Percentiles rank a stretch among this genome's conserved stretches.
These are phyloP conservation scores for Lissonota sp. DNA, from an alignment of 2,888 invertebrate species.

Conservation along the genomic window DNA sequence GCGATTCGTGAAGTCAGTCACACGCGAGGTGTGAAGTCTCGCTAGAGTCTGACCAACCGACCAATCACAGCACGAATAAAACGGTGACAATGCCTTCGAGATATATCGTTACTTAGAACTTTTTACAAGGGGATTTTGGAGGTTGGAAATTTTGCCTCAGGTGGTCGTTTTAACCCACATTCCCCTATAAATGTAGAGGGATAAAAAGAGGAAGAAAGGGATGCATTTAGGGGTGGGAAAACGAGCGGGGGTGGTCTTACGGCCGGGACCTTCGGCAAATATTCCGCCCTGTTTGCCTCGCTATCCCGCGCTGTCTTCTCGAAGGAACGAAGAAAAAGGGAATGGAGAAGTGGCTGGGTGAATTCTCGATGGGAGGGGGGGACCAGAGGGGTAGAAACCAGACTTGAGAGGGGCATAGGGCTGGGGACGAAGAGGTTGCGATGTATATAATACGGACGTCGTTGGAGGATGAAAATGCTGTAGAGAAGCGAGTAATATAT, in stretches of 20 bases:
- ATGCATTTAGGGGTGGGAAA: slow-evolving; percentile 46
- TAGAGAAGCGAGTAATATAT: slow-evolving; percentile 75
- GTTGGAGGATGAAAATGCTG: slow-evolving; percentile 21
- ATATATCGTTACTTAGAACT: too few relatives aligned
- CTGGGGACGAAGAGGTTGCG: slow-evolving; percentile 29
- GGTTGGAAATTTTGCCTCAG: too few relatives aligned
- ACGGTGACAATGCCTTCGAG: too few relatives aligned
- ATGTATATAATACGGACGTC: slow-evolving; percentile 16
- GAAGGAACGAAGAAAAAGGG: slow-evolving; percentile 62
- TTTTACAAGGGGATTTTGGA: too few relatives aligned
- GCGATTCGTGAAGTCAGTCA: too few relatives aligned
- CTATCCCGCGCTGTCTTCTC: slow-evolving; percentile 61
- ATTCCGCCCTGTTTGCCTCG: slow-evolving; percentile 68
- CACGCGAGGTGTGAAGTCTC: too few relatives aligned
- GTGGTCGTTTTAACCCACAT: too few relatives aligned
- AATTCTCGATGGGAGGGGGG: slow-evolving; percentile 60
- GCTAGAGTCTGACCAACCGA: too few relatives aligned
- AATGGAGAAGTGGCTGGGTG: slow-evolving; percentile 44
- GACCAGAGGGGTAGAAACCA: slow-evolving; percentile 6
- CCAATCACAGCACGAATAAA: too few relatives aligned
- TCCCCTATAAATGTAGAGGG: neutral
- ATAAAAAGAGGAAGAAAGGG: slow-evolving; percentile 22
- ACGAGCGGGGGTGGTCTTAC: slow-evolving; percentile 23
- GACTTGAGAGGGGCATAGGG: neutral
- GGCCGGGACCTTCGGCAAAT: slow-evolving; percentile 61